Conservation (phyloP, 2,888 invertebrate species). For the Euproctis similis region DNA sequence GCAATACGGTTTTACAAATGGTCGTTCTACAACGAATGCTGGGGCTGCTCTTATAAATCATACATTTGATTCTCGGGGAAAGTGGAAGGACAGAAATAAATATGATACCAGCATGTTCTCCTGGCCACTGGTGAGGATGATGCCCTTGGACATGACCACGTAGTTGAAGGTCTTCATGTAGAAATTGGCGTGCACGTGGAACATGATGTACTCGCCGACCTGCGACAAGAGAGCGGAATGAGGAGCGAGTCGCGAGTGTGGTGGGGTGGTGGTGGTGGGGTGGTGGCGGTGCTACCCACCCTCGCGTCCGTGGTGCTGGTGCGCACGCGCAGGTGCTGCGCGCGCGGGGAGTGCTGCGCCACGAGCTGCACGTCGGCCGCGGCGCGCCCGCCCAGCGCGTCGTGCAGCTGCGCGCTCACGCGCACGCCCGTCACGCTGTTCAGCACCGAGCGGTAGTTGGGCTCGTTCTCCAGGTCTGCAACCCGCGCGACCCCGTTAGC, state of each 20-base stretch:
- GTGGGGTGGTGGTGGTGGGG: too few species aligned
- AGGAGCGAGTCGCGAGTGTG: too few species aligned
- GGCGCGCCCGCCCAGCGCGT: slow-evolving; percentile 80
- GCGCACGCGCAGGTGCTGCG: slow-evolving; percentile 88
- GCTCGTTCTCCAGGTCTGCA: slow-evolving; percentile 69
- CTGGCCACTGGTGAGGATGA: slow-evolving; percentile 88
- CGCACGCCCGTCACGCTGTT: slow-evolving; percentile 80
- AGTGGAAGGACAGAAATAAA: too few species aligned
- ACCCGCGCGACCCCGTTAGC: too few species aligned
- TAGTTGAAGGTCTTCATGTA: slow-evolving; percentile 93
- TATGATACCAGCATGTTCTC: slow-evolving; percentile 87
- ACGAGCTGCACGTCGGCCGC: slow-evolving; percentile 82
- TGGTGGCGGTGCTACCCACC: slow-evolving; percentile 64
- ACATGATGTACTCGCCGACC: slow-evolving; percentile 95
- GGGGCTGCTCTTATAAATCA: too few species aligned
- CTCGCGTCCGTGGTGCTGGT: slow-evolving; percentile 88
- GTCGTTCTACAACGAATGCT: too few species aligned
- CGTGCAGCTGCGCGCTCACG: slow-evolving; percentile 81
- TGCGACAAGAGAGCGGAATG: slow-evolving; percentile 32
- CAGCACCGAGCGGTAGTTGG: slow-evolving; percentile 77
- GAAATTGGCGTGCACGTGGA: slow-evolving; percentile 94
- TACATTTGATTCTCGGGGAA: too few species aligned
- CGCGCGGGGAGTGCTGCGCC: slow-evolving; percentile 86
- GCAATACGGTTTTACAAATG: too few species aligned
- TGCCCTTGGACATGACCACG: slow-evolving; percentile 93